A percentile compares a stretch with the other conserved stretches of the same genome.
phyloP scores from a whole-genome alignment of 2,888 invertebrate genomes.

The Cryptocheilus praepositus region DNA sequence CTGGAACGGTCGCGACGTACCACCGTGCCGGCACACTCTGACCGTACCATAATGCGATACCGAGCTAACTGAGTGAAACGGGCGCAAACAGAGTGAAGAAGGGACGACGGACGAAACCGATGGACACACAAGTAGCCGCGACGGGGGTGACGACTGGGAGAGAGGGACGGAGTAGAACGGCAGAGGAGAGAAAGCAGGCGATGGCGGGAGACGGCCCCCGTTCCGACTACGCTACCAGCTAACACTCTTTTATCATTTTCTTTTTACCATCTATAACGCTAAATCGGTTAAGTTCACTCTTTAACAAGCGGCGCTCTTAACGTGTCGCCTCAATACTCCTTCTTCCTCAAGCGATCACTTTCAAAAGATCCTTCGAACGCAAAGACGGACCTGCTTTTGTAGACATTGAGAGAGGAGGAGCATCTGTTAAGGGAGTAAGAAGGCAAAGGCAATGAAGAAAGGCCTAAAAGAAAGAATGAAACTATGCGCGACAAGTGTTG shows the following conservation, averaged over 20 bases:
- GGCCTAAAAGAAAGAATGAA: too few species aligned
- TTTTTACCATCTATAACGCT: too few species aligned
- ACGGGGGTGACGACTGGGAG: slow-evolving; percentile 19
- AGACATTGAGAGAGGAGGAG: too few species aligned
- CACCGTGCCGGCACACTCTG: slow-evolving; percentile 30
- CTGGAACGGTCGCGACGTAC: slow-evolving; percentile 21
- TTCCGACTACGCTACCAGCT: slow-evolving; percentile 10
- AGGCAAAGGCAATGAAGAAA: not conserved
- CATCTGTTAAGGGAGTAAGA: too few species aligned
- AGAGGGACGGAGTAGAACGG: slow-evolving; percentile 29
- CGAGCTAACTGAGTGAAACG: slow-evolving; percentile 46
- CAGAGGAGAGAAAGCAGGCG: not conserved
- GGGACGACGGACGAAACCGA: slow-evolving; percentile 33
- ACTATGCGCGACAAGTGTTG: slow-evolving; percentile 42
- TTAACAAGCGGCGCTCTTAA: too few species aligned
- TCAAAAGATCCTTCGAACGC: too few species aligned
- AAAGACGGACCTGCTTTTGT: too few species aligned
- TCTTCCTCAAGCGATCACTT: too few species aligned
- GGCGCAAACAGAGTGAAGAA: slow-evolving; percentile 44
- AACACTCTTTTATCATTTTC: too few species aligned
- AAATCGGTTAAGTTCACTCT: too few species aligned
- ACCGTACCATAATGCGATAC: slow-evolving; percentile 62
- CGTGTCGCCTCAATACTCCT: too few species aligned
- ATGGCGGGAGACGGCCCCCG: not conserved
- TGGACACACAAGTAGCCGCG: slow-evolving; percentile 39